These are phyloP conservation scores for Cremastinae sp. DNA, from an alignment of 2,888 invertebrate genomes.

Conservation along the genomic window DNA sequence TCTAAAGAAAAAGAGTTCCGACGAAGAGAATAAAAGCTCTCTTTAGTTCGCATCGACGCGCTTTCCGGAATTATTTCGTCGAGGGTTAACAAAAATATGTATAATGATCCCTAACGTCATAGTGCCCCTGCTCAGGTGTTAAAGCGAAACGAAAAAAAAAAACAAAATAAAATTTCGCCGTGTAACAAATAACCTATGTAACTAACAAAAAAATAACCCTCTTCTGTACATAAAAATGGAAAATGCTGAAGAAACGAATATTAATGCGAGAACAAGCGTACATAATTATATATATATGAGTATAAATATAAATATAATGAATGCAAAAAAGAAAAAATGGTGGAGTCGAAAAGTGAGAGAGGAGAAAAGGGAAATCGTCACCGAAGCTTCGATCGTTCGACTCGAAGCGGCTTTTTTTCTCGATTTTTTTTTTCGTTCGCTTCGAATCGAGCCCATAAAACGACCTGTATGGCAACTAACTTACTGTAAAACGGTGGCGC, in stretches of 20 bases:
- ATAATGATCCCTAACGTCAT: slow-evolving; percentile 22
- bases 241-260: slow-evolving; percentile 46
- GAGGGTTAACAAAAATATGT: background rate
- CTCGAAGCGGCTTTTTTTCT: background rate
- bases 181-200: slow-evolving; percentile 37
- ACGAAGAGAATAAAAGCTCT: background rate
- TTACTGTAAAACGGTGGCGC: slow-evolving; percentile 21
- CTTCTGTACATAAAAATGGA: slow-evolving; percentile 51
- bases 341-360: slow-evolving; percentile 8
- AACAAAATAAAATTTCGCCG: background rate
- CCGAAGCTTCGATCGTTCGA: slow-evolving; percentile 16
- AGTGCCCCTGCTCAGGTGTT: slow-evolving; percentile 4
- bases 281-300: slow-evolving; percentile 3
- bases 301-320: slow-evolving; percentile 5
- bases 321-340: slow-evolving; percentile 24
- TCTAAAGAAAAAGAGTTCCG: background rate
- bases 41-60: too few species aligned
- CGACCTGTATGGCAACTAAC: slow-evolving; percentile 39
- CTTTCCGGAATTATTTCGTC: too few species aligned
- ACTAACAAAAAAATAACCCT: slow-evolving; percentile 42
- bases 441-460: slow-evolving; percentile 33
- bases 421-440: slow-evolving; percentile 35
- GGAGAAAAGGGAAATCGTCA: slow-evolving; percentile 3
- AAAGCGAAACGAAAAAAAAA: slow-evolving; percentile 33
- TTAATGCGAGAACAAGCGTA: slow-evolving; percentile 34